These are phyloP conservation scores for Sminthurinus signatus DNA, from an alignment of 1,140 invertebrate genomes.

Conservation along the genomic window DNA sequence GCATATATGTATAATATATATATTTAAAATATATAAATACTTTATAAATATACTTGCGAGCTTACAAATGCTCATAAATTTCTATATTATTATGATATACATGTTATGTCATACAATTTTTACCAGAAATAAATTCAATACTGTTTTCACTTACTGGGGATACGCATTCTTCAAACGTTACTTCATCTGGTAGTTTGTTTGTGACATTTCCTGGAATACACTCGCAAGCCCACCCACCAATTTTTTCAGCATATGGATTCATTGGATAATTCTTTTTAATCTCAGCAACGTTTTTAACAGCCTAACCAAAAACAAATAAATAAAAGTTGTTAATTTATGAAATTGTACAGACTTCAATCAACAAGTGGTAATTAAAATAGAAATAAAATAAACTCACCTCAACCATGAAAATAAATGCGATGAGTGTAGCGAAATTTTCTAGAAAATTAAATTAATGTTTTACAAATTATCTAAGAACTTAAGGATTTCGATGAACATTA, in stretches of 20 bases:
- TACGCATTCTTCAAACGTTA: slow-evolving; percentile 28
- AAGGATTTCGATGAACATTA: too few species aligned
- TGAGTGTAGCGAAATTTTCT: slow-evolving; percentile 98
- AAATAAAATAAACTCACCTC: slow-evolving; percentile 59
- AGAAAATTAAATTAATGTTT: too few species aligned
- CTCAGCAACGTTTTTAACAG: slow-evolving; percentile 31
- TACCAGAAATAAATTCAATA: too few species aligned
- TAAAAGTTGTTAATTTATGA: slow-evolving; percentile 42
- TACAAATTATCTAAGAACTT: too few species aligned
- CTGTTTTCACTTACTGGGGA: slow-evolving; percentile 3
- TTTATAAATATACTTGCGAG: background rate
- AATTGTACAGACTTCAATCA: too few species aligned
- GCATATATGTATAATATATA: too few species aligned
- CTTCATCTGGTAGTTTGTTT: slow-evolving; percentile 30
- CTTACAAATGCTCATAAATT: too few species aligned
- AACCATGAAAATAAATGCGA: slow-evolving; percentile 98
- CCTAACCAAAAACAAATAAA: slow-evolving; percentile 41
- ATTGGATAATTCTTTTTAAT: slow-evolving; percentile 45
- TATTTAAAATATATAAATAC: background rate
- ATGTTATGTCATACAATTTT: too few species aligned
- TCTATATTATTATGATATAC: too few species aligned
- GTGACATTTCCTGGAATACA: slow-evolving; percentile 18
- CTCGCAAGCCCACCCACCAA: slow-evolving; percentile 32
- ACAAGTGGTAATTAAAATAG: too few species aligned
- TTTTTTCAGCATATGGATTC: slow-evolving; percentile 53